These are phyloP conservation scores for Cephus cinctus DNA, from an alignment of 1,140 invertebrate genomes.

Conservation along the genomic window DNA sequence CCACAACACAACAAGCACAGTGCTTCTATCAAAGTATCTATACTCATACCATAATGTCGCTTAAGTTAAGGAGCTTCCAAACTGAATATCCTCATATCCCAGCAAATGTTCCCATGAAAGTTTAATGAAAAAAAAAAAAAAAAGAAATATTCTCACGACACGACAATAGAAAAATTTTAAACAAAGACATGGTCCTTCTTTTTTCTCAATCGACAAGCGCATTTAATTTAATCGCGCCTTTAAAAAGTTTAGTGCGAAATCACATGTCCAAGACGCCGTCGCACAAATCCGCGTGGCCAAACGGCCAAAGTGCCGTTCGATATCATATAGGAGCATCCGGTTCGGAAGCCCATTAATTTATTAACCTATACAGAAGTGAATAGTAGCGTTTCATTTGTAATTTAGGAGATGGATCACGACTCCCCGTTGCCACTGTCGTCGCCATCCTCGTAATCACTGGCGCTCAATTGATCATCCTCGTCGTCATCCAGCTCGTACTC, in stretches of 20 bases:
- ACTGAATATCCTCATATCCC: constrained; percentile 25
- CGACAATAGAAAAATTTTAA: too few species aligned
- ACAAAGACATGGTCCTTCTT: too few species aligned
- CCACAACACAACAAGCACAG: constrained; percentile 37
- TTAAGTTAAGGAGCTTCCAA: constrained; percentile 38
- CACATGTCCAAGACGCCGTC: too few species aligned
- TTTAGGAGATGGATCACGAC: constrained; percentile 56
- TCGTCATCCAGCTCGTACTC: constrained; percentile 83
- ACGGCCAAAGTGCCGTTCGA: too few species aligned
- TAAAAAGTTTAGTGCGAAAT: too few species aligned
- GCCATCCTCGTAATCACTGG: constrained; percentile 68
- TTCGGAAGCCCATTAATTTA: constrained; percentile 47
- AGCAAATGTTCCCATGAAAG: too few species aligned
- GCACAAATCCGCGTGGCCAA: too few species aligned
- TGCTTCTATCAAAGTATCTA: constrained; percentile 36
- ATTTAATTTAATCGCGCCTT: too few species aligned
- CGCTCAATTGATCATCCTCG: constrained; percentile 63
- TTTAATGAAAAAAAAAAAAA: too few species aligned
- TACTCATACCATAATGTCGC: constrained; percentile 28
- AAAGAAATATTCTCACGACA: too few species aligned
- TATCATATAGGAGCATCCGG: constrained; percentile 31
- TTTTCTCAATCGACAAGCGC: too few species aligned
- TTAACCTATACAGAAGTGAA: constrained; percentile 41
- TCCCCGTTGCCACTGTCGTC: constrained; percentile 82
- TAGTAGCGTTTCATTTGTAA: constrained; percentile 22